phyloP scores from a whole-genome alignment of 2,113 vertebrate species.

The Acanthisitta chloris region DNA sequence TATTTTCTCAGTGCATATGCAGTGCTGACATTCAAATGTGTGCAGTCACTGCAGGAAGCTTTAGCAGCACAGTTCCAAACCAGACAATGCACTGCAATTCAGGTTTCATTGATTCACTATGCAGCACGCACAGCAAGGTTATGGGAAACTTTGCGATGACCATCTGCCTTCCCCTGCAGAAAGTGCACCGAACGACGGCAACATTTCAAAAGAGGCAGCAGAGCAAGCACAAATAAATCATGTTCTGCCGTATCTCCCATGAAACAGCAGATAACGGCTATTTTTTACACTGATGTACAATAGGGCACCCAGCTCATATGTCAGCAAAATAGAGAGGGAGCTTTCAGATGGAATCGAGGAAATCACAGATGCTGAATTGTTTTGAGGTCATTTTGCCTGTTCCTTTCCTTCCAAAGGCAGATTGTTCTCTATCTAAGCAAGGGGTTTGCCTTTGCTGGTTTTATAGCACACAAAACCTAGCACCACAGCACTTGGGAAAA shows the following conservation, averaged over 20 bases:
- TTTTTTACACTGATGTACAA: conserved; percentile 50
- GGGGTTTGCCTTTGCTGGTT: not conserved
- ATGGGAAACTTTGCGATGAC: conserved; percentile 27
- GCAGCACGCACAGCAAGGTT: conserved; percentile 2
- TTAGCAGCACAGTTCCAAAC: not conserved
- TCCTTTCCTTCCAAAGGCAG: not conserved
- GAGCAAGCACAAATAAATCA: conserved; percentile 44
- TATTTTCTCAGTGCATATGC: not conserved
- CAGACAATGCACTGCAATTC: conserved; percentile 13
- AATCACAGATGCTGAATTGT: not conserved
- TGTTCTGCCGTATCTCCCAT: not conserved
- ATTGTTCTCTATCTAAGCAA: not conserved
- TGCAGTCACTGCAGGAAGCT: not conserved
- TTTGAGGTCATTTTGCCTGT: not conserved
- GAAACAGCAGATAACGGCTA: conserved; percentile 17
- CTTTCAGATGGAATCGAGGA: not conserved
- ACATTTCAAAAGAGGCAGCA: conserved; percentile 13
- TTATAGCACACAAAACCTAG: not conserved
- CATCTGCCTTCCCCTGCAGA: conserved; percentile 14
- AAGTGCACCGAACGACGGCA: not conserved
- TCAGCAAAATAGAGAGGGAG: not conserved
- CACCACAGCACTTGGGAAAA: not conserved
- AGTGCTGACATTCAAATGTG: conserved; percentile 16
- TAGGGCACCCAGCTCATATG: conserved; percentile 2
- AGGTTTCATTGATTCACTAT: conserved; percentile 42